These are phyloP conservation scores for Hydractinia symbiolongicarpus DNA, from an alignment of 30 jellyfish, hydroid and myxozoan species.

Conservation along the genomic window DNA sequence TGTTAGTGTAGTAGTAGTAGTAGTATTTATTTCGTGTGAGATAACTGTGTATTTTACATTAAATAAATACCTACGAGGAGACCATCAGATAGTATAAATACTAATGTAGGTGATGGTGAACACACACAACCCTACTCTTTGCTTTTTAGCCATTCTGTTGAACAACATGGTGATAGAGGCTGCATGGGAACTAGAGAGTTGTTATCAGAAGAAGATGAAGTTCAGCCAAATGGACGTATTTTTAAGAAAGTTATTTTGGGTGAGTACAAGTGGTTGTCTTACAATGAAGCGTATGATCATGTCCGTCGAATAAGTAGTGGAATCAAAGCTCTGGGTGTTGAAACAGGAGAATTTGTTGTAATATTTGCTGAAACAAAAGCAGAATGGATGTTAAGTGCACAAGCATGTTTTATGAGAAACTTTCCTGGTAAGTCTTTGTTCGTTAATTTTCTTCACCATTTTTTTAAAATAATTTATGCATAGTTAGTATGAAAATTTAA, in stretches of 20 bases:
- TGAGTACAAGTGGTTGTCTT: constrained; percentile 82
- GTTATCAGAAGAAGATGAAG: constrained; percentile 87
- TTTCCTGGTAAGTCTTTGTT: constrained; percentile 54
- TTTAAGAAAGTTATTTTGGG: constrained; percentile 89
- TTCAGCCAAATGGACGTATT: constrained; percentile 86
- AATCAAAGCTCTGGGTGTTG: constrained; percentile 67
- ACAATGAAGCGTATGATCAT: constrained; percentile 48
- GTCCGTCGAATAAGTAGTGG: constrained; percentile 71
- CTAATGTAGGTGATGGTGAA: too few relatives aligned
- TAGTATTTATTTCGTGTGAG: too few relatives aligned
- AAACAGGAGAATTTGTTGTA: constrained; percentile 50
- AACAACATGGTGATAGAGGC: constrained; percentile 41
- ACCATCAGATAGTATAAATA: too few relatives aligned
- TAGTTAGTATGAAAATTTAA: background rate
- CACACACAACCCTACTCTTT: background rate
- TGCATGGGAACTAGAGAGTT: constrained; percentile 94
- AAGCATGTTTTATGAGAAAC: constrained; percentile 74
- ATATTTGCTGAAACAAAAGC: constrained; percentile 96
- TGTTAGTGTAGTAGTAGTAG: too few relatives aligned
- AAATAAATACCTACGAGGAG: too few relatives aligned
- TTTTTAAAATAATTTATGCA: background rate
- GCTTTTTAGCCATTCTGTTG: constrained; percentile 29
- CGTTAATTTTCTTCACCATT: too few relatives aligned
- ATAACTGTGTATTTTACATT: too few relatives aligned
- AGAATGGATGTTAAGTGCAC: constrained; percentile 89